Evolutionary conservation across 2,797 vertebrate genomes (phyloP).

Genomic region (Megaceryle alcyon): DNA sequence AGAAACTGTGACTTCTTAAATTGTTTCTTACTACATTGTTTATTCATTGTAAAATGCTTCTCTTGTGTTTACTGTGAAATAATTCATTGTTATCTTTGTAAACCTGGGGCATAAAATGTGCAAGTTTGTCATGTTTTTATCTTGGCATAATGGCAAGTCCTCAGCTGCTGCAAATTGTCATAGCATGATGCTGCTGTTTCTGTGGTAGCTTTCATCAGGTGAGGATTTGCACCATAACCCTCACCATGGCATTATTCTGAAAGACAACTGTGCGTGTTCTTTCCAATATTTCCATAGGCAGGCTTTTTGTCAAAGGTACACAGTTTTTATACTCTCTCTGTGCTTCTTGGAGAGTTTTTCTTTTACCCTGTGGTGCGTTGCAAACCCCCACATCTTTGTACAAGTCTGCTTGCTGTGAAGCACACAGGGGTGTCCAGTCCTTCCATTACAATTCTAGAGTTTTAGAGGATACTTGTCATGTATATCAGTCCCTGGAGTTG

Average conservation of each 20-base stretch:
- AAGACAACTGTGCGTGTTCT: fast-evolving
- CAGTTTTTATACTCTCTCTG: neutral
- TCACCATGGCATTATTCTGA: neutral
- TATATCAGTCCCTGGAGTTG: neutral
- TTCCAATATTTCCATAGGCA: neutral
- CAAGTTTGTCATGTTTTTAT: neutral
- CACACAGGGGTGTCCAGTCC: neutral
- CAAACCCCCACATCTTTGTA: neutral
- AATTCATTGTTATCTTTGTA: constrained; percentile 65
- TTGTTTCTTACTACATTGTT: constrained; percentile 70
- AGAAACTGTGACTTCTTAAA: constrained; percentile 70
- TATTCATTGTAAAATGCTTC: constrained; percentile 57
- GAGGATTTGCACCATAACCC: neutral
- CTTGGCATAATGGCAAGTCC: neutral
- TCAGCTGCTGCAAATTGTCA: neutral
- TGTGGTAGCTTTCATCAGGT: neutral
- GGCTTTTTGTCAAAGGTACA: neutral
- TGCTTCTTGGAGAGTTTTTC: neutral
- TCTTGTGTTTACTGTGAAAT: constrained; percentile 75
- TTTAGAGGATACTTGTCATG: neutral
- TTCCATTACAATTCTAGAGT: neutral
- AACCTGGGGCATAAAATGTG: constrained; percentile 36
- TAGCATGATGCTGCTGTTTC: neutral
- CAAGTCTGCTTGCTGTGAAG: neutral
- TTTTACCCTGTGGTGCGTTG: neutral